Base-by-base conservation (phyloP, 92 coral and sea anemone species). In the Diadumene lineata region DNA sequence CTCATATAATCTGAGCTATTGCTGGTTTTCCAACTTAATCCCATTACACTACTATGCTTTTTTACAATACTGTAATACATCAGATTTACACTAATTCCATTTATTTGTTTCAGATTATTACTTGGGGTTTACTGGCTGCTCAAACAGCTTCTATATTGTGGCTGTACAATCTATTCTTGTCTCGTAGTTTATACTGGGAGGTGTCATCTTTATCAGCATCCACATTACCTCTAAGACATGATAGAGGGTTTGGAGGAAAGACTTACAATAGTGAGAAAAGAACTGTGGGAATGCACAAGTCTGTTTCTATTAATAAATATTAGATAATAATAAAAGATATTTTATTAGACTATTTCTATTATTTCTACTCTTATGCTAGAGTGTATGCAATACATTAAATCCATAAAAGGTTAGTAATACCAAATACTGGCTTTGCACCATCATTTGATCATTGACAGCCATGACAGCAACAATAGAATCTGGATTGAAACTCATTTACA, bases 151-250 rank as follows among this genome's bases (percentile, higher is more conserved):
- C 97, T 51, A 83, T 94, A 50, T 69, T 94, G 68, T 86, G 82
- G 84, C 78, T 94, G 34, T 94, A 91, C 79, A 91, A 81, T 79
- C 89, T 94, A 48, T 94, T 91, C 70, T 69, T 94, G 73, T 94
- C 98, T 50, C 87, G 98, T 62, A 94, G 98, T 83, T 84, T 94
- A 31, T 94, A 94, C 82, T 94, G 98, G 98, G 98, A 94, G 43
- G 98, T 94, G 3, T 94, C 98, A 1, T 91, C 97, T 24, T 75
- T 94, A 8, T 92, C 97, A 0, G 91, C 98, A 19, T 88, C 94
- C 21, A 94, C 98, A 11, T 80, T 94, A 27, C 98, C 98, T 16
- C 84, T 94, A 29, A 79, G 97, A 53, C 70, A 88, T 26, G 98
- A 94, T 86, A 91, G 90, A 56, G 81, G 91, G 24, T 86, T 77